A percentile compares a stretch with the other conserved stretches of the same genome.
Conservation (phyloP, 2,888 invertebrate species). For the Lumbricus terrestris region DNA sequence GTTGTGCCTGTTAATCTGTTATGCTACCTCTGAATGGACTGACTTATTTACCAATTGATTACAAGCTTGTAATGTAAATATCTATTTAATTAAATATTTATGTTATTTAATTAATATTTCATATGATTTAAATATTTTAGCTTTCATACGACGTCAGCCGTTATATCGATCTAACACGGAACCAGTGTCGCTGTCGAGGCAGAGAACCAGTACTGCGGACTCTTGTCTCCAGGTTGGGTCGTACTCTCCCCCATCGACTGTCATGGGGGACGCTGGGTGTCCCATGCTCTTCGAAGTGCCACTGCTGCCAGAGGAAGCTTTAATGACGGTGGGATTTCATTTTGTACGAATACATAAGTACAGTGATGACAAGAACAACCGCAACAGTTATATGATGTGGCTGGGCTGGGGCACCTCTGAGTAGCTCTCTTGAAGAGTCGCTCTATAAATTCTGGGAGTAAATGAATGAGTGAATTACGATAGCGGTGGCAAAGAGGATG, state of each 20-base stretch:
- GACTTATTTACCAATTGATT: too few relatives aligned
- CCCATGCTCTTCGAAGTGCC: conserved; percentile 5
- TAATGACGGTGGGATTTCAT: neutral
- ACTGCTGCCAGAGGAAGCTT: neutral
- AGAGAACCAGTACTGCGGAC: neutral
- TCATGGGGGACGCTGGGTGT: neutral
- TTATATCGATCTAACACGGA: neutral
- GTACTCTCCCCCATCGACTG: neutral
- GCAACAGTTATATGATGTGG: neutral
- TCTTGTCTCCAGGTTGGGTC: neutral
- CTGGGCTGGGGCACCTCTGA: too few relatives aligned
- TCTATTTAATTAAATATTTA: too few relatives aligned
- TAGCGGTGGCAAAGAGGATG: too few relatives aligned
- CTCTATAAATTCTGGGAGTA: too few relatives aligned
- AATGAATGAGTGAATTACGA: too few relatives aligned
- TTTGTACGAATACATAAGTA: neutral
- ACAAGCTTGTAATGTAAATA: too few relatives aligned
- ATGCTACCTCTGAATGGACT: too few relatives aligned
- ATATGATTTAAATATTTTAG: neutral
- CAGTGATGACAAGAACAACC: neutral
- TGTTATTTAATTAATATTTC: too few relatives aligned
- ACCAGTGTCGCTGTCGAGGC: neutral
- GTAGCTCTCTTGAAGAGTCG: too few relatives aligned
- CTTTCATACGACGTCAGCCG: neutral
- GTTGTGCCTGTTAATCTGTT: too few relatives aligned